phyloP scores from a whole-genome alignment of 2,113 vertebrate genomes.

The Amblyornis subalaris region DNA sequence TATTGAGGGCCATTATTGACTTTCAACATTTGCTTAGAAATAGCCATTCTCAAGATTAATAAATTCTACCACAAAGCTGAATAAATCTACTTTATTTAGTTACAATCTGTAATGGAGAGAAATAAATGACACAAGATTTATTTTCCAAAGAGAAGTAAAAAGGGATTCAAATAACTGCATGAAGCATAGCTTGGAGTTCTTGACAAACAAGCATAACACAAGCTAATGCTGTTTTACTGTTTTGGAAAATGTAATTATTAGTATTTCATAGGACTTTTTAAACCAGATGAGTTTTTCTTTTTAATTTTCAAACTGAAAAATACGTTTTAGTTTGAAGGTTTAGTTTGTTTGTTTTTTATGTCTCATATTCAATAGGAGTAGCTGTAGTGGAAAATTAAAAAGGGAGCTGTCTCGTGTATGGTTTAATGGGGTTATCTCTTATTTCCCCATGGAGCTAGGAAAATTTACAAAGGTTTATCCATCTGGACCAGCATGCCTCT shows the following conservation, averaged over 20 bases:
- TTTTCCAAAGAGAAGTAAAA: not conserved
- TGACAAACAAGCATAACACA: not conserved
- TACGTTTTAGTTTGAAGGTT: fast-evolving
- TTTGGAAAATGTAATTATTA: not conserved
- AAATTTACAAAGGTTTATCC: not conserved
- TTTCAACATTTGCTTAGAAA: not conserved
- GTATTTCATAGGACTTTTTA: not conserved
- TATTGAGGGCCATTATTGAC: not conserved
- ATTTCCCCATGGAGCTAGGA: not conserved
- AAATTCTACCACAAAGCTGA: not conserved
- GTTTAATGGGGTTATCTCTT: not conserved
- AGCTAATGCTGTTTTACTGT: not conserved
- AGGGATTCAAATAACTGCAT: not conserved
- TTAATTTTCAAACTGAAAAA: not conserved
- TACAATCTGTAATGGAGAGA: not conserved
- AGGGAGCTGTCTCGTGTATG: not conserved
- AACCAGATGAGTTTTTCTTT: not conserved
- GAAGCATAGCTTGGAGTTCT: not conserved
- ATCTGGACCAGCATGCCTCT: fast-evolving
- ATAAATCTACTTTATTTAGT: not conserved
- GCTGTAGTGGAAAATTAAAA: not conserved
- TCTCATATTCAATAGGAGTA: not conserved
- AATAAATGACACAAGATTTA: not conserved
- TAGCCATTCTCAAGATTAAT: not conserved
- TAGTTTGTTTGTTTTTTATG: not conserved